Base-by-base conservation (phyloP, 2,113 vertebrate species). In the Vulpes lagopus region DNA sequence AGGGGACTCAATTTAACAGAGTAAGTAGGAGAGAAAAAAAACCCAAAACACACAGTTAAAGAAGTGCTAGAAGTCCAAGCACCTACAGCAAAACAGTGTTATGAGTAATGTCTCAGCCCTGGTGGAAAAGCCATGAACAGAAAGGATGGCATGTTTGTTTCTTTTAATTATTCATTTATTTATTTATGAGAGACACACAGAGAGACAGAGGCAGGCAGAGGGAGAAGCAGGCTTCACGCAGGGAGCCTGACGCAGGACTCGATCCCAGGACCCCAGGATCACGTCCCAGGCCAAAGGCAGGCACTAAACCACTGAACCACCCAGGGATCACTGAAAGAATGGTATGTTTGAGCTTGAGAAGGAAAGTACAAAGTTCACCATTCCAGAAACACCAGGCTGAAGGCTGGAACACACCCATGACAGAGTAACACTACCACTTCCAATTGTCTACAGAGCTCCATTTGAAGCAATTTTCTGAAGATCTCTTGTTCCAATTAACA, bases 341-440 rank as follows among this genome's bases (percentile, higher is more conserved):
- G 49, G 53, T 17, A 11, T 25, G 35, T 19, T 43, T 6, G 49
- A 62, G 60, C 43, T 38, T 51, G 27, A 67, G 35, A 79, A 19
- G 53, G 74, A 86, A 53, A 32, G 25, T 16, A 23, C 25, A 4
- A 49, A 51, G 27, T 8, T 76, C 83, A 74, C 4, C 6, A 0
- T 25, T 51, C 3, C 8, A 82, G 59, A 32, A 49, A 16, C 27
- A 22, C 15, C 5, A 4, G 43, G 51, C 8, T 9, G 35, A 73
- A 57, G 20, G 6, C 30, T 12, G 55, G 23, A 23, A 30, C 30
- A 16, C 3, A 22, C 51, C 11, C 32, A 1, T 12, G 2, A n/a
- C 1, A 0, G 1, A 9, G 43, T 2, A 64, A 35, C 1, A 22
- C 43, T 22, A 35, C 14, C 82, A 27, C 43, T 12, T 53, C 9